These are phyloP conservation scores for Podargus strigoides DNA, from an alignment of 2,797 vertebrate species.

Conservation along the genomic window DNA sequence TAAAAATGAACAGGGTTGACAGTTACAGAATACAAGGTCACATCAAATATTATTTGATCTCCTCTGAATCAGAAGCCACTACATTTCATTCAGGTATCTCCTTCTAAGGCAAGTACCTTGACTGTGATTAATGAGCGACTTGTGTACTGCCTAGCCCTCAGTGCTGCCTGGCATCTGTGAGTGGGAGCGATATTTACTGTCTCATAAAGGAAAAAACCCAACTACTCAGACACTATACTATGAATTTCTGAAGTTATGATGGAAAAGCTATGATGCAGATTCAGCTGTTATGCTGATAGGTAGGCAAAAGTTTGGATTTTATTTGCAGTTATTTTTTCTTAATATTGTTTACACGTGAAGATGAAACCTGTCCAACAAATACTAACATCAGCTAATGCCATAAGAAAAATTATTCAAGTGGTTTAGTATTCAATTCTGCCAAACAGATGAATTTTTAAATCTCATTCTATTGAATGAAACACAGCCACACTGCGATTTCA, in stretches of 20 bases:
- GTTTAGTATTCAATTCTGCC: background rate
- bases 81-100: background rate
- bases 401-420: background rate
- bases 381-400: background rate
- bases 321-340: background rate
- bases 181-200: background rate
- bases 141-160: background rate
- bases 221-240: background rate
- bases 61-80: background rate
- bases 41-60: background rate
- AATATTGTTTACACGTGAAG: background rate
- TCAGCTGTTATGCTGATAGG: background rate
- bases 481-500: background rate
- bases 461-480: constrained; percentile 10
- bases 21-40: background rate
- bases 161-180: background rate
- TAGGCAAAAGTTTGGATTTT: background rate
- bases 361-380: background rate
- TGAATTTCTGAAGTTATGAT: background rate
- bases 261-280: background rate
- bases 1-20: background rate
- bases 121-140: background rate
- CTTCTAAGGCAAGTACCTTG: background rate
- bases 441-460: constrained; percentile 30
- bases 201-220: background rate